Conservation (phyloP, 2,797 vertebrate genomes). For the Melanotaenia pygmaea region DNA sequence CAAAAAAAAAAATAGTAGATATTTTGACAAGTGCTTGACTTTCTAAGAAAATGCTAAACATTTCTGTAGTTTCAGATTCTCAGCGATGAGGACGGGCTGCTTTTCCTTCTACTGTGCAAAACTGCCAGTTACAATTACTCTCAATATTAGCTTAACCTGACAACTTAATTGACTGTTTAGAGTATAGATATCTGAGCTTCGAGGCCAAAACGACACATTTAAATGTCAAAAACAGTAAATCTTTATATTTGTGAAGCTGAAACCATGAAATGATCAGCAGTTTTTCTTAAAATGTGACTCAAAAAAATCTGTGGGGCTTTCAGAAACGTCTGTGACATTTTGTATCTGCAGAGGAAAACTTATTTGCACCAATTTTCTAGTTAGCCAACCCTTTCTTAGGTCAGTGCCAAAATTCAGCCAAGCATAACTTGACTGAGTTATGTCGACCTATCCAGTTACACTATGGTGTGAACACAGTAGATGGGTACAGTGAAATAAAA, state of each 20-base stretch:
- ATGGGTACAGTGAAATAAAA: slow-evolving; percentile 45
- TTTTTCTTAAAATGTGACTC: neutral
- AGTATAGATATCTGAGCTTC: neutral
- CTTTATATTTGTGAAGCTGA: neutral
- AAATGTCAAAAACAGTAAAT: neutral
- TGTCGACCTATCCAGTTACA: slow-evolving; percentile 40
- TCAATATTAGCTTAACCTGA: neutral
- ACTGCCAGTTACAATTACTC: neutral
- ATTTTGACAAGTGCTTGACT: neutral
- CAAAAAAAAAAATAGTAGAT: neutral
- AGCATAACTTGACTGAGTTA: slow-evolving; percentile 48
- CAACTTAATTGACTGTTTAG: neutral
- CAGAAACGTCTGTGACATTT: slow-evolving; percentile 3
- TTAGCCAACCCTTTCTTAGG: slow-evolving; percentile 22
- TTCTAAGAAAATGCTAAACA: neutral
- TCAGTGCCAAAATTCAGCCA: slow-evolving; percentile 52
- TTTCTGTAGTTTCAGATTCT: neutral
- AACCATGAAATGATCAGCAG: neutral
- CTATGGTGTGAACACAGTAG: slow-evolving; percentile 50
- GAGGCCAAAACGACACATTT: neutral
- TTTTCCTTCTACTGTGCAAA: neutral
- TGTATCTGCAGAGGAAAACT: slow-evolving; percentile 13
- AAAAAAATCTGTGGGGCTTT: too few relatives aligned
- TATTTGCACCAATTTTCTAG: slow-evolving; percentile 1
- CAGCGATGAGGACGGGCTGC: neutral